A percentile compares a stretch with the other conserved stretches of the same genome.
phyloP scores from a whole-genome alignment of 1,140 invertebrate species.

The Cherax quadricarinatus region DNA sequence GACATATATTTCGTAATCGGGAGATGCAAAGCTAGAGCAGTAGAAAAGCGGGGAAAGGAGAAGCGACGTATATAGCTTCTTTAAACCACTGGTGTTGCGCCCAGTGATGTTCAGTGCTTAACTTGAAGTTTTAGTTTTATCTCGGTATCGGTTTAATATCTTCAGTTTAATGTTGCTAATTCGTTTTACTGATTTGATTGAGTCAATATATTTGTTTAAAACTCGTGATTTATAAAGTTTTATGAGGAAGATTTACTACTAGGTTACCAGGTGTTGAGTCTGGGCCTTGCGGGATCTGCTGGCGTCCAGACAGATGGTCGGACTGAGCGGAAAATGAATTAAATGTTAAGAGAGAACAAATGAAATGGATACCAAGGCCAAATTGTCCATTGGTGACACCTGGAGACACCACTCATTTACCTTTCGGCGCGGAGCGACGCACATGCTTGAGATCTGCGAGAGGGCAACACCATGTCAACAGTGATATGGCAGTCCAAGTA shows the following conservation, averaged over 20 bases:
- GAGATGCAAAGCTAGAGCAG: not conserved
- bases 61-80: not conserved
- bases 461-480: conserved; percentile 58
- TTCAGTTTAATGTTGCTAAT: not conserved
- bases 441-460: conserved; percentile 55
- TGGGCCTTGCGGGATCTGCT: not conserved
- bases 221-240: not conserved
- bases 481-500: not conserved
- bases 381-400: not conserved
- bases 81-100: not conserved
- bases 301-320: not conserved
- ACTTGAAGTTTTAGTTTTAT: not conserved
- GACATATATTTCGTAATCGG: not conserved
- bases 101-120: not conserved
- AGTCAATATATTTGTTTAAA: not conserved
- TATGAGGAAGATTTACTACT: not conserved
- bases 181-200: not conserved
- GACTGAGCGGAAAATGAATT: not conserved
- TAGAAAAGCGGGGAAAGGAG: not conserved
- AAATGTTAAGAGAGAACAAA: conserved; percentile 2
- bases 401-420: conserved; percentile 9
- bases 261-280: not conserved
- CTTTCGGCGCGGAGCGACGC: conserved; percentile 40
- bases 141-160: not conserved
- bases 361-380: conserved; percentile 17